Evolutionary conservation across 2,888 invertebrate species (phyloP).

Genomic region (Unio delphinus): DNA sequence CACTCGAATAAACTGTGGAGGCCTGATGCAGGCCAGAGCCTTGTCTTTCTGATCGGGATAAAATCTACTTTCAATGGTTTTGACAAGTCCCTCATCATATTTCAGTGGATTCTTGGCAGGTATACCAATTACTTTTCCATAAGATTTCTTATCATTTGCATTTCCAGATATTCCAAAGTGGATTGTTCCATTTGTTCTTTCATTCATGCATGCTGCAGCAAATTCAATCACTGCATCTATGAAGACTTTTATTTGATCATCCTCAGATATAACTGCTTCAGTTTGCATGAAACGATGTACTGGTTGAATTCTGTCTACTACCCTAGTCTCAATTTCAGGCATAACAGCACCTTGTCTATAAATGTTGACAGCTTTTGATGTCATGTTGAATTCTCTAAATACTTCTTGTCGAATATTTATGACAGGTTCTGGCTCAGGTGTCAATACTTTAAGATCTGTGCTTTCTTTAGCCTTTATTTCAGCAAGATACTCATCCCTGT

Average conservation of each 20-base stretch:
- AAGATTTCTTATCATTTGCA: conserved; percentile 2
- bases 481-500: conserved; percentile 4
- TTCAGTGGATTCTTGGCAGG: conserved; percentile 4
- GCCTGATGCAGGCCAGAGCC: conserved; percentile 23
- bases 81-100: conserved; percentile 11
- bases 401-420: conserved; percentile 3
- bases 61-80: conserved; percentile 19
- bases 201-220: conserved; percentile 32
- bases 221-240: conserved; percentile 12
- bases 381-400: conserved; percentile 13
- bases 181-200: conserved; percentile 31
- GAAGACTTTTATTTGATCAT: conserved; percentile 1
- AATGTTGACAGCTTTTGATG: conserved; percentile 2
- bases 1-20: conserved; percentile 24
- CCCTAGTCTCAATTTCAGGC: conserved; percentile 1
- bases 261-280: not conserved
- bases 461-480: not conserved
- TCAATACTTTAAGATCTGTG: too few relatives aligned
- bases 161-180: conserved; percentile 25
- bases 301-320: conserved; percentile 12
- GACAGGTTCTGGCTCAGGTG: not conserved
- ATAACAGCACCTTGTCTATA: conserved; percentile 6
- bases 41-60: conserved; percentile 18
- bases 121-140: conserved; percentile 19
- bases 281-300: conserved; percentile 8